Evolutionary conservation across 2,113 vertebrate species (phyloP).

Genomic region (Hemiprocne comata): DNA sequence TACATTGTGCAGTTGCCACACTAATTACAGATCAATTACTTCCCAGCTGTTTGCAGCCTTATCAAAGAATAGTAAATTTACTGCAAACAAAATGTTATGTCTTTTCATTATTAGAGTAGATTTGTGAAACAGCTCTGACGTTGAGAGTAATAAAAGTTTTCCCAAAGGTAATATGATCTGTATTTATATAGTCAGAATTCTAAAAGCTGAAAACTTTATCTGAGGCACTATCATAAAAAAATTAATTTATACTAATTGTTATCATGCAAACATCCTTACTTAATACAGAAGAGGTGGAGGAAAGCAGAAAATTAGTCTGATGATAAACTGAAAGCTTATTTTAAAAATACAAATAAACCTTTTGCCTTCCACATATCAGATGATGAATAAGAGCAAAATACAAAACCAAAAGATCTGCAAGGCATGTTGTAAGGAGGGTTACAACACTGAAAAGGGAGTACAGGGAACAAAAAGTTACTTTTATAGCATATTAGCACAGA

Average conservation of each 20-base stretch:
- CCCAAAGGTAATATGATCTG: slow-evolving; percentile 67
- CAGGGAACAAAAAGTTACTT: background rate
- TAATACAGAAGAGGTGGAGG: background rate
- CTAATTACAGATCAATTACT: slow-evolving; percentile 86
- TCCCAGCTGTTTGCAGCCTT: slow-evolving; percentile 79
- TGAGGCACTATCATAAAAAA: slow-evolving; percentile 22
- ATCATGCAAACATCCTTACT: background rate
- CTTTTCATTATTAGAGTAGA: slow-evolving; percentile 80
- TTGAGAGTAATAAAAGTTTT: slow-evolving; percentile 75
- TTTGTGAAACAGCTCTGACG: slow-evolving; percentile 78
- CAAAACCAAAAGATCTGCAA: background rate
- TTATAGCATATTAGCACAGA: background rate
- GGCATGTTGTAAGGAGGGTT: background rate
- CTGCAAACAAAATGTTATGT: slow-evolving; percentile 74
- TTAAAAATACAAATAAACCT: background rate
- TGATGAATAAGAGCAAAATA: slow-evolving; percentile 17
- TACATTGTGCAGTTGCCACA: slow-evolving; percentile 72
- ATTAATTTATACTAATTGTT: slow-evolving; percentile 61
- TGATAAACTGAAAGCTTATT: slow-evolving; percentile 27
- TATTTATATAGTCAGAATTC: slow-evolving; percentile 59
- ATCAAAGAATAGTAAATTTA: slow-evolving; percentile 82
- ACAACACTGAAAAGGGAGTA: background rate
- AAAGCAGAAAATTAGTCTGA: background rate
- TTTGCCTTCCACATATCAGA: background rate
- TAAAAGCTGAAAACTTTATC: slow-evolving; percentile 60